Conservation (phyloP, 1,140 invertebrate genomes). For the Camponotus floridanus region DNA sequence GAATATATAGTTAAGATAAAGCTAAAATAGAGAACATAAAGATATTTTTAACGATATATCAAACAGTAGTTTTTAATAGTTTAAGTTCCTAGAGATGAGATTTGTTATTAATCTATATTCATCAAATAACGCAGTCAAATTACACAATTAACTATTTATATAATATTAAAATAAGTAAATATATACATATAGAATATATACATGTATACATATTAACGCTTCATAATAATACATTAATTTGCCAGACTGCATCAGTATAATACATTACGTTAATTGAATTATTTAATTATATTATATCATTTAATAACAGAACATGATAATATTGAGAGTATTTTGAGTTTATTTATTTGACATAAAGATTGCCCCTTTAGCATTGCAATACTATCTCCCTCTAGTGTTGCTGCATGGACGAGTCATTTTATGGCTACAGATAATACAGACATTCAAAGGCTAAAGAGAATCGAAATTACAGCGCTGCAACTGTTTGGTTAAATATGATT, state of each 20-base stretch:
- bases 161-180: constrained; percentile 30
- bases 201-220: too few species aligned
- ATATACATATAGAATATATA: not conserved
- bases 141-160: constrained; percentile 37
- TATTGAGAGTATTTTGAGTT: not conserved
- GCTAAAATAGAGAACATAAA: too few species aligned
- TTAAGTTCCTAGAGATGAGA: not conserved
- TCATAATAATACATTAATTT: constrained; percentile 28
- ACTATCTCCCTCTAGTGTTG: not conserved
- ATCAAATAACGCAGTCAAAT: not conserved
- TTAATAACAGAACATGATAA: not conserved
- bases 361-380: not conserved
- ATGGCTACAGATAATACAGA: not conserved
- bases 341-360: constrained; percentile 27
- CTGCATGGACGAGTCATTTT: not conserved
- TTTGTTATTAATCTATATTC: constrained; percentile 22
- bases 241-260: not conserved
- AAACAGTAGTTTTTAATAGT: constrained; percentile 6
- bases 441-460: not conserved
- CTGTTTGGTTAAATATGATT: not conserved
- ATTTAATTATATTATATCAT: constrained; percentile 43
- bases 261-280: constrained; percentile 34
- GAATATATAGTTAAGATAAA: not conserved
- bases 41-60: not conserved
- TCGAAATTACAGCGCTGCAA: not conserved